These are phyloP conservation scores for Microplitis mediator DNA, from an alignment of 1,140 invertebrate species.

Conservation along the genomic window DNA sequence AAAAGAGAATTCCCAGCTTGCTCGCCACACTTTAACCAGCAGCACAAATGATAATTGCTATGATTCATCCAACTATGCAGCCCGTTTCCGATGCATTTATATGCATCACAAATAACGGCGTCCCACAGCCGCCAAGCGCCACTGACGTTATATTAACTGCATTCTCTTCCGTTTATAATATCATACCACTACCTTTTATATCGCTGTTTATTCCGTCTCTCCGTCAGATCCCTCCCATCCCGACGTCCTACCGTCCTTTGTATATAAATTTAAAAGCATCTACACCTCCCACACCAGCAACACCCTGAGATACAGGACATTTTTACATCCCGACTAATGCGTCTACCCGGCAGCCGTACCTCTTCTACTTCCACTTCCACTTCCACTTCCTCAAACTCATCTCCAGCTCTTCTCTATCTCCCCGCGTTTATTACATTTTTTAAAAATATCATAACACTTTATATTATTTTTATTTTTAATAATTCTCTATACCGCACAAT, in stretches of 20 bases:
- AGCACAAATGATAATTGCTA: conserved; percentile 48
- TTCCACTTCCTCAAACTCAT: not conserved
- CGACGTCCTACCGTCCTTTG: not conserved
- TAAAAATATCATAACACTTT: not conserved
- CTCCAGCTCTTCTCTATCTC: not conserved
- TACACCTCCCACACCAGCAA: not conserved
- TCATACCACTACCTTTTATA: not conserved
- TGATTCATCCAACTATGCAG: conserved; percentile 52
- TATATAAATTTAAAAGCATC: not conserved
- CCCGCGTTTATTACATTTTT: not conserved
- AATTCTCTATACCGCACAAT: not conserved
- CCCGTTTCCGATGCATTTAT: conserved; percentile 48
- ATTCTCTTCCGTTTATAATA: conserved; percentile 19
- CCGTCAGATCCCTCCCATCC: too few relatives aligned
- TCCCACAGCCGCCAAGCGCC: conserved; percentile 31
- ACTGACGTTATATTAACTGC: conserved; percentile 18
- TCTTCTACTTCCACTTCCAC: not conserved
- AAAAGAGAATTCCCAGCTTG: too few relatives aligned
- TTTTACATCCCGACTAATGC: conserved; percentile 1
- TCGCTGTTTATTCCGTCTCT: too few relatives aligned
- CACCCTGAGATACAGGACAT: not conserved
- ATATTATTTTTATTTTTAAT: too few relatives aligned
- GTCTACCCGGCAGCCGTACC: not conserved
- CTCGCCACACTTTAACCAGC: not conserved
- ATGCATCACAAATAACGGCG: conserved; percentile 45